Base-by-base conservation (phyloP, 2,113 vertebrate species). In the Otolemur garnettii region DNA sequence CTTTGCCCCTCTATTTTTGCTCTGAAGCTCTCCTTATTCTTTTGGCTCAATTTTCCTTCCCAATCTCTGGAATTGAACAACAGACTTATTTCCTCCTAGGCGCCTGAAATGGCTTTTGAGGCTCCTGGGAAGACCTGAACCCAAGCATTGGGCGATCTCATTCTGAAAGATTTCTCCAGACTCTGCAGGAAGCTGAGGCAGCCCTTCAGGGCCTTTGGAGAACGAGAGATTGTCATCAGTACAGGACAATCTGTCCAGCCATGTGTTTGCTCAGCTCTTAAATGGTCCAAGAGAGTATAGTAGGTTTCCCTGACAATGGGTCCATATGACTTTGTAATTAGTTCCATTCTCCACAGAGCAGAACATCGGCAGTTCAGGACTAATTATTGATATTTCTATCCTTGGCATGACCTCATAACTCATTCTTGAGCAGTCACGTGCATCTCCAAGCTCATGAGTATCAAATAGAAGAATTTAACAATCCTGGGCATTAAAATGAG, bases 171-270 rank as follows among this genome's bases (percentile, higher is more conserved):
- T 79, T 78, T n/a, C 50, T 28, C 57, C 42, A 21, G 35, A 28
- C 28, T 57, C 18, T 30, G 1, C 1, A 18, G 62, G 30, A 26
- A 95, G 88, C 78, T 33, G 15, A 59, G 50, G 71, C 28, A 9
- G 21, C 13, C 11, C 68, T 91, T 95, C 19, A 95, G 87, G 60
- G 90, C 90, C 94, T 66, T 1, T 0, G 95, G 79, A 84, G 60
- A 89, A 82, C 24, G 38, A 19, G 80, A 94, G 98, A 97, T 95
- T 96, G 89, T 45, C 96, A 97, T 97, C 45, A n/a, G 92, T 88
- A 91, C 1, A 10, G 88, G 74, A 60, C 18, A 8, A 62, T 35
- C 35, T 69, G 68, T 82, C 28, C 69, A 42, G 87, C 35, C 10
- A 71, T 0, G 0, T 85, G 72, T 92, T 86, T 68, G 88, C 74